These are phyloP conservation scores for Neoscelio sp. DNA, from an alignment of 2,888 invertebrate genomes.

Conservation along the genomic window DNA sequence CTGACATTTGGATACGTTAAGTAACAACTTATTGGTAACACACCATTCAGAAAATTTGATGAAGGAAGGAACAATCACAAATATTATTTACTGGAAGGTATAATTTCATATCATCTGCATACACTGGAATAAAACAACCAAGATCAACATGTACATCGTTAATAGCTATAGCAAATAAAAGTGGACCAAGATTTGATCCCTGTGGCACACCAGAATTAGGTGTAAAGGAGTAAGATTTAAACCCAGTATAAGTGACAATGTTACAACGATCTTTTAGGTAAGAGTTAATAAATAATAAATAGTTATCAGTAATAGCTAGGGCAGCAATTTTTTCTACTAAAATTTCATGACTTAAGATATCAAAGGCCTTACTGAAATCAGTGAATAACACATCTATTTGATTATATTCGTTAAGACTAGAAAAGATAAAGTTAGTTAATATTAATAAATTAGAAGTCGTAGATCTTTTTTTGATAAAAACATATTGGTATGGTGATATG, in stretches of 20 bases:
- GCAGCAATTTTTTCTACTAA: background rate
- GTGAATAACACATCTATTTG: constrained; percentile 3
- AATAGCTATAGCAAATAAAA: background rate
- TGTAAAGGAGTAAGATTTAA: background rate
- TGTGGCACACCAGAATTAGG: background rate
- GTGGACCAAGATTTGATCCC: background rate
- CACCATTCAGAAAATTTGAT: background rate
- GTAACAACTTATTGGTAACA: background rate
- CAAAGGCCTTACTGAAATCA: background rate
- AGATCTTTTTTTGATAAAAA: background rate
- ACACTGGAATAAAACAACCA: background rate
- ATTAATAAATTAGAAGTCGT: no score
- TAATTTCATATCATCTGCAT: no score
- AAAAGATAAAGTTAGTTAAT: background rate
- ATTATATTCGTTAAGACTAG: background rate
- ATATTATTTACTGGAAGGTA: no score
- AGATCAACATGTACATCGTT: background rate
- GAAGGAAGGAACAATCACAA: no score
- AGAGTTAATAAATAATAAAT: background rate
- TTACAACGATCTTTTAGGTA: background rate
- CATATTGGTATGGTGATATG: background rate
- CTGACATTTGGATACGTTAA: background rate
- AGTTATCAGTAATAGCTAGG: background rate
- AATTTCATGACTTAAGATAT: background rate
- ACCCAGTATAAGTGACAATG: background rate